phyloP scores from a whole-genome alignment of 2,888 invertebrate genomes.

The Cotesia congregata region DNA sequence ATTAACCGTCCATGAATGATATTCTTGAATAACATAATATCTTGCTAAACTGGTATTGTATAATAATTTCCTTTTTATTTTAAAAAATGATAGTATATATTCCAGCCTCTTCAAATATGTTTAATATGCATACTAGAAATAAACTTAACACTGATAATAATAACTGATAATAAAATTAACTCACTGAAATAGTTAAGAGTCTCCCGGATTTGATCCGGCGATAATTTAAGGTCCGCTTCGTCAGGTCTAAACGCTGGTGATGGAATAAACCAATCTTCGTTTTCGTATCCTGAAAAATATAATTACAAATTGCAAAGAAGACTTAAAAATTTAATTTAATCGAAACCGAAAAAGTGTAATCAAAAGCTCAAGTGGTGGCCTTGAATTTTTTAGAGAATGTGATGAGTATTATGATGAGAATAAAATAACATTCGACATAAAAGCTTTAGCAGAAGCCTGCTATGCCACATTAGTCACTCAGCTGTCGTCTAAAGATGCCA shows the following conservation, averaged over 20 bases:
- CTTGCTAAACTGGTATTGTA: neutral
- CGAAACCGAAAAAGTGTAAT: slow-evolving; percentile 9
- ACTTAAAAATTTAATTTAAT: neutral
- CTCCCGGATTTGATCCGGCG: slow-evolving; percentile 95
- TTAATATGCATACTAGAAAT: neutral
- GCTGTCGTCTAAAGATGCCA: slow-evolving; percentile 13
- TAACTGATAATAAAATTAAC: slow-evolving; percentile 69
- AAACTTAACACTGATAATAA: slow-evolving; percentile 2
- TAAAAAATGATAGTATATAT: slow-evolving; percentile 20
- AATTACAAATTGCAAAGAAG: neutral
- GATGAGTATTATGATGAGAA: slow-evolving; percentile 11
- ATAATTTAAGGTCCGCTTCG: slow-evolving; percentile 83
- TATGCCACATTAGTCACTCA: slow-evolving; percentile 25
- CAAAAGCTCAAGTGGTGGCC: slow-evolving; percentile 25
- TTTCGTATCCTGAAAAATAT: slow-evolving; percentile 82
- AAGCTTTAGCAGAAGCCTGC: slow-evolving; percentile 12
- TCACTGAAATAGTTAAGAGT: slow-evolving; percentile 98
- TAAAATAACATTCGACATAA: slow-evolving; percentile 20
- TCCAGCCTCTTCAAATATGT: slow-evolving; percentile 36
- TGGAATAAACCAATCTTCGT: slow-evolving; percentile 94
- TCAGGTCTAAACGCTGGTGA: slow-evolving; percentile 84
- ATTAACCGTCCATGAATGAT: neutral
- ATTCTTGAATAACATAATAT: neutral
- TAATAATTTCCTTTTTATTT: slow-evolving; percentile 15
- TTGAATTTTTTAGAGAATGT: slow-evolving; percentile 3